Evolutionary conservation across 2,113 vertebrate species (phyloP).

Genomic region (Cacatua alba): DNA sequence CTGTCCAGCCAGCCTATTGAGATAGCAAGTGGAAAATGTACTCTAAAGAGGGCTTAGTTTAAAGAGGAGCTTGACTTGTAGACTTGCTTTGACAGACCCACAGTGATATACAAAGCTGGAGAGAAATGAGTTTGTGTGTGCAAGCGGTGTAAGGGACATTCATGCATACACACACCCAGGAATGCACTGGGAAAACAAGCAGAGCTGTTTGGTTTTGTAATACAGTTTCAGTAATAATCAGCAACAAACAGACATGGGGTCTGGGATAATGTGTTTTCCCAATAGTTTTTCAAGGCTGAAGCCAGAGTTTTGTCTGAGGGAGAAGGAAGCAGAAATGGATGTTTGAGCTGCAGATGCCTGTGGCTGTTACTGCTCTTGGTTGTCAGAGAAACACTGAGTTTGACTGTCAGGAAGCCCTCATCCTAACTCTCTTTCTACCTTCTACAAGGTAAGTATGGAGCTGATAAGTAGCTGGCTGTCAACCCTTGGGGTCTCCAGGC

Average conservation of each 20-base stretch:
- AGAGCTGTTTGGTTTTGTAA: background rate
- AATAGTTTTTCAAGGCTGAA: background rate
- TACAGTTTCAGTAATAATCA: background rate
- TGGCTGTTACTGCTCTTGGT: background rate
- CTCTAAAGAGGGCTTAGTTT: background rate
- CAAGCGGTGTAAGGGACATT: background rate
- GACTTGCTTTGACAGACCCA: background rate
- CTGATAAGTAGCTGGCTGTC: background rate
- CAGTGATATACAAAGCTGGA: background rate
- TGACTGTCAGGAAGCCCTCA: background rate
- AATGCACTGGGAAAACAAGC: slow-evolving; percentile 5
- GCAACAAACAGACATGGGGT: background rate
- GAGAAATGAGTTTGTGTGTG: background rate
- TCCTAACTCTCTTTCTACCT: background rate
- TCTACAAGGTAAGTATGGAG: background rate
- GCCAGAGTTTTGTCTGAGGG: background rate
- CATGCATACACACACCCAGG: background rate
- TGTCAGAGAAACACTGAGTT: background rate
- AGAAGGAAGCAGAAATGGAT: background rate
- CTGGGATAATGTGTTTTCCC: background rate
- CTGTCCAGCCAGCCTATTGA: background rate
- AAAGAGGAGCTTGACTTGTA: background rate
- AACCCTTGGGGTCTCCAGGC: background rate
- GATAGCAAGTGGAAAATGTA: background rate
- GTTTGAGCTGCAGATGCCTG: background rate